These are phyloP conservation scores for Sebastes hopkinsi DNA, from an alignment of 2,797 vertebrate genomes.

Conservation along the genomic window DNA sequence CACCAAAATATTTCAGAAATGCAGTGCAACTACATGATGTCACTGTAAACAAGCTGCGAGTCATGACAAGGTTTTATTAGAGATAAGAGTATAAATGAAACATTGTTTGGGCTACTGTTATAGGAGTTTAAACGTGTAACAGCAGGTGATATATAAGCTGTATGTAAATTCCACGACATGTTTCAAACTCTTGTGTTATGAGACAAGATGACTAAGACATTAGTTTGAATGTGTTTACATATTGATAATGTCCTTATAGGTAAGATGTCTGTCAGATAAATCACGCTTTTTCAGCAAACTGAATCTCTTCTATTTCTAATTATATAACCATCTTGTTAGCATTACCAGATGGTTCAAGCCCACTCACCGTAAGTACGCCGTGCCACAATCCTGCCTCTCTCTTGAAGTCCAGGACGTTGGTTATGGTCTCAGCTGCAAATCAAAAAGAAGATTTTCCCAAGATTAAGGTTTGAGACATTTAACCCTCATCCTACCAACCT, in stretches of 20 bases:
- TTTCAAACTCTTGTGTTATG: conserved; percentile 1
- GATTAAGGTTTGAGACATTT: conserved; percentile 4
- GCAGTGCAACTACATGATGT: conserved; percentile 3
- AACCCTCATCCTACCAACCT: too few species aligned
- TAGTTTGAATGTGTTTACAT: conserved; percentile 32
- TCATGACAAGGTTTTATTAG: background rate
- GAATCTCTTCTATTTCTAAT: background rate
- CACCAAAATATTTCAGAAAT: background rate
- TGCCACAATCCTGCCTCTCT: conserved; percentile 97
- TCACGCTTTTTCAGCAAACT: conserved; percentile 6
- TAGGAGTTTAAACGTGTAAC: background rate
- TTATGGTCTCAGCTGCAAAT: conserved; percentile 91
- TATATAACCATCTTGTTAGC: conserved; percentile 1
- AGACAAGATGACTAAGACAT: conserved; percentile 21
- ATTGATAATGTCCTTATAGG: conserved; percentile 1
- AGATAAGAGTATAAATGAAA: background rate
- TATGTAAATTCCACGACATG: too few species aligned
- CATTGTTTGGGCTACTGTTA: background rate
- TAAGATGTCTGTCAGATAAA: conserved; percentile 7
- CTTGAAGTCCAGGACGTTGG: conserved; percentile 97
- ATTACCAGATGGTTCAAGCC: background rate
- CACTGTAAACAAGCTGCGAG: conserved; percentile 4
- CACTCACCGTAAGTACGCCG: conserved; percentile 92
- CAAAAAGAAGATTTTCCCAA: conserved; percentile 18
- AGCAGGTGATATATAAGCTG: conserved; percentile 7